These are phyloP conservation scores for Drosophila sucinea DNA, from an alignment of 1,140 invertebrate species.

Conservation along the genomic window DNA sequence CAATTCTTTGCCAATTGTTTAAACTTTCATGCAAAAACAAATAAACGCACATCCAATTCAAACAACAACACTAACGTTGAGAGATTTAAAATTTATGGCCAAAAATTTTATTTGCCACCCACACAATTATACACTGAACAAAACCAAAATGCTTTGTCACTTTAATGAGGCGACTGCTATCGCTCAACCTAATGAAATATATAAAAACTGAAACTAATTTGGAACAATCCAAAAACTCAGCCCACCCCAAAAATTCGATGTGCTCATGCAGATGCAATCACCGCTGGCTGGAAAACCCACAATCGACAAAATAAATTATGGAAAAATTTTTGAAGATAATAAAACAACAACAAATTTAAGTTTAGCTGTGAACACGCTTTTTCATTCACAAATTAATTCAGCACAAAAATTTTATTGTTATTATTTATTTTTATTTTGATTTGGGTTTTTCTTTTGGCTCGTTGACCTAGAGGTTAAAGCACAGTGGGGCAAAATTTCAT, in stretches of 20 bases:
- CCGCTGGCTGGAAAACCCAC: conserved; percentile 45
- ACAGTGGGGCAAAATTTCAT: conserved; percentile 22
- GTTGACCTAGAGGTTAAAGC: conserved; percentile 48
- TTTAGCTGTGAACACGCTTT: conserved; percentile 29
- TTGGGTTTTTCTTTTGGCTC: conserved; percentile 42
- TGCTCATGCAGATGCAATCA: conserved; percentile 49
- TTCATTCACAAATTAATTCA: conserved; percentile 50
- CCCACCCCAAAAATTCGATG: conserved; percentile 36
- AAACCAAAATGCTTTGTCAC: conserved; percentile 51
- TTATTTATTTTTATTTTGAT: conserved; percentile 35
- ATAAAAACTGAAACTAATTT: conserved; percentile 56
- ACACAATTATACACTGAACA: conserved; percentile 4
- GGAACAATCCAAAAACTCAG: conserved; percentile 61
- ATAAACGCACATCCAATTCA: conserved; percentile 43
- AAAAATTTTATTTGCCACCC: conserved; percentile 30
- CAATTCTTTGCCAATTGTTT: conserved; percentile 42
- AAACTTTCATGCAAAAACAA: conserved; percentile 43
- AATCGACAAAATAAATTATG: conserved; percentile 9
- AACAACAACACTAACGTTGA: conserved; percentile 39
- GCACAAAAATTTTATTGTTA: conserved; percentile 36
- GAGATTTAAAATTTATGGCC: conserved; percentile 41
- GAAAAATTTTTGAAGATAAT: neutral
- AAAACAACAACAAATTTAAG: conserved; percentile 29
- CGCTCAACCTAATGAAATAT: conserved; percentile 14
- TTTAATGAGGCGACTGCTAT: conserved; percentile 60